phyloP scores from a whole-genome alignment of 23 tunicate genomes.

The Aplidium turbinatum region DNA sequence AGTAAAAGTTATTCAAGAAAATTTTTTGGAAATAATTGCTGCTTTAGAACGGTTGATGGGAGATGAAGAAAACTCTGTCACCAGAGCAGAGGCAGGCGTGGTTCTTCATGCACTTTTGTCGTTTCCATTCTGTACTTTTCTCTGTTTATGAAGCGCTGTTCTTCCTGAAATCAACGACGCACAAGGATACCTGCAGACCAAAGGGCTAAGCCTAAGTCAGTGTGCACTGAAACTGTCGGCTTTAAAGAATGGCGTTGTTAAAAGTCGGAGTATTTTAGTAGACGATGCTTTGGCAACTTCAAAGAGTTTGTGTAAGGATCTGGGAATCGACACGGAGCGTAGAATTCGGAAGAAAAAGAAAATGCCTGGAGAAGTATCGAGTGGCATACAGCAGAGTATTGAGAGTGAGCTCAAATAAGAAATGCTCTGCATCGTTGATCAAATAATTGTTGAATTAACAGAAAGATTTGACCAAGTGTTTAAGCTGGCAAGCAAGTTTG shows the following conservation, averaged over 20 bases:
- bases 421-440: neutral
- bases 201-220: neutral
- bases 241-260: neutral
- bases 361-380: neutral
- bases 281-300: neutral
- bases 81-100: neutral
- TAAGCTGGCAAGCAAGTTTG: neutral
- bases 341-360: neutral
- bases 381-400: neutral
- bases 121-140: no score
- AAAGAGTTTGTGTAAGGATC: neutral
- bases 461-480: neutral
- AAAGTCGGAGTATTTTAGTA: neutral
- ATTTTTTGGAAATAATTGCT: neutral
- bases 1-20: neutral
- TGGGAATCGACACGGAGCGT: neutral
- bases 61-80: neutral
- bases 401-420: neutral
- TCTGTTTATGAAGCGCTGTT: no score
- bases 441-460: neutral
- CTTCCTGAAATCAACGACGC: no score
- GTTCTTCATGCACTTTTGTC: neutral
- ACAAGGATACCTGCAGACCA: neutral
- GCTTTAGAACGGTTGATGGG: neutral
- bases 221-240: conserved; percentile 2